A percentile compares a stretch with the other conserved stretches of the same genome.
Evolutionary conservation across 2,113 vertebrate genomes (phyloP).

Genomic region (Oncorhynchus keta): DNA sequence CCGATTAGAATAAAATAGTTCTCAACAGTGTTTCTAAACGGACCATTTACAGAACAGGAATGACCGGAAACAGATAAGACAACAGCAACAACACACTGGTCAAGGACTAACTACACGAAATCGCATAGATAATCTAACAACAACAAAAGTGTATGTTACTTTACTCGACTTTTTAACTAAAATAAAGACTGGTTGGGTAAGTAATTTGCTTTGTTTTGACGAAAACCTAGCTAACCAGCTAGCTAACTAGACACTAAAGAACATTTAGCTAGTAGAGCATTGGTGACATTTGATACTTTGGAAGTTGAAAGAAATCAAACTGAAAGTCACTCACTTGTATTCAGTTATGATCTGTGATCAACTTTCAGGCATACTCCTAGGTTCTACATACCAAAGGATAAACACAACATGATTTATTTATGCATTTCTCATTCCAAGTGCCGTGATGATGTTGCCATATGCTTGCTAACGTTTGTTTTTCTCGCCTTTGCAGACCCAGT

Average conservation of each 20-base stretch:
- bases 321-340: no score
- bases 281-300: no score
- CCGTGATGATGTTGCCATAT: neutral
- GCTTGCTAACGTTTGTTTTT: neutral
- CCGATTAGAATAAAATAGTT: neutral
- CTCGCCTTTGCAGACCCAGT: neutral
- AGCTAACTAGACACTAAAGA: no score
- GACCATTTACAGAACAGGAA: neutral
- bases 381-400: no score
- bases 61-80: neutral
- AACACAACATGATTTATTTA: no score
- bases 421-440: no score
- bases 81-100: constrained; percentile 3
- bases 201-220: neutral
- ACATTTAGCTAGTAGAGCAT: no score
- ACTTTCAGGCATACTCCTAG: no score
- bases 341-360: no score
- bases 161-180: neutral
- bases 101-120: neutral
- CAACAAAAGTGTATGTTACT: neutral
- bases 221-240: neutral
- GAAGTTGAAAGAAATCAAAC: no score
- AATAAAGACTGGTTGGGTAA: neutral
- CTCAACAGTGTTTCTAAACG: neutral
- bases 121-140: neutral